Conservation (phyloP, 2,888 invertebrate genomes). For the Conops quadrifasciatus region DNA sequence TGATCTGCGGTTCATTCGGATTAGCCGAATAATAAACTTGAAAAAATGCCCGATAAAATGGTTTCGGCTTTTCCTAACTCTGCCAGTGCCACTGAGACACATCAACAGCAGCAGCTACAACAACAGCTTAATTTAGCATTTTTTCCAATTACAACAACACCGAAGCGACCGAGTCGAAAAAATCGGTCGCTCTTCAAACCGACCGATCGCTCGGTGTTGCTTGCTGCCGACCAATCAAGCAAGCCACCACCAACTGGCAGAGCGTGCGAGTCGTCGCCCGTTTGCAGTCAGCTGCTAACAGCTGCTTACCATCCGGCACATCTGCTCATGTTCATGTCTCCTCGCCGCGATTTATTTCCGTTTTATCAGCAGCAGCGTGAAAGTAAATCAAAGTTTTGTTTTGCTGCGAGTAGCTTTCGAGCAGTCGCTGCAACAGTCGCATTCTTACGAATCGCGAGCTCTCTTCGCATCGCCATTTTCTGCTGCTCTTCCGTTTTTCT, state of each 20-base stretch:
- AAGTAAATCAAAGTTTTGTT: background rate
- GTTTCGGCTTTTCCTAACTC: background rate
- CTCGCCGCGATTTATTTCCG: constrained; percentile 3
- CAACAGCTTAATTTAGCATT: constrained; percentile 7
- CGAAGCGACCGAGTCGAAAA: background rate
- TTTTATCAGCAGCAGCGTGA: constrained; percentile 1
- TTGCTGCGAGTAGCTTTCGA: background rate
- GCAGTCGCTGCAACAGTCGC: constrained; percentile 5
- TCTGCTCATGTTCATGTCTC: no score
- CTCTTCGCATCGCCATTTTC: background rate
- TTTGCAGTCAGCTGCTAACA: no score
- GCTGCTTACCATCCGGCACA: no score
- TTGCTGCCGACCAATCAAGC: background rate
- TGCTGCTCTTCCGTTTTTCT: background rate
- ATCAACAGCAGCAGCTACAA: background rate
- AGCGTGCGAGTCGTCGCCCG: no score
- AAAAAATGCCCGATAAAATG: background rate
- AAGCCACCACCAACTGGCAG: background rate
- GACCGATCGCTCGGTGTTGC: no score
- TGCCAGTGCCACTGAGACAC: background rate
- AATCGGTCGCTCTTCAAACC: background rate
- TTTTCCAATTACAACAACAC: background rate
- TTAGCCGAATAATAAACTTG: constrained; percentile 1
- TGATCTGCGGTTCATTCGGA: background rate
- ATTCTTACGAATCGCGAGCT: background rate